Percentiles rank a stretch among this genome's conserved stretches.
These are phyloP conservation scores for Meganola albula DNA, from an alignment of 2,888 invertebrate species.

Conservation along the genomic window DNA sequence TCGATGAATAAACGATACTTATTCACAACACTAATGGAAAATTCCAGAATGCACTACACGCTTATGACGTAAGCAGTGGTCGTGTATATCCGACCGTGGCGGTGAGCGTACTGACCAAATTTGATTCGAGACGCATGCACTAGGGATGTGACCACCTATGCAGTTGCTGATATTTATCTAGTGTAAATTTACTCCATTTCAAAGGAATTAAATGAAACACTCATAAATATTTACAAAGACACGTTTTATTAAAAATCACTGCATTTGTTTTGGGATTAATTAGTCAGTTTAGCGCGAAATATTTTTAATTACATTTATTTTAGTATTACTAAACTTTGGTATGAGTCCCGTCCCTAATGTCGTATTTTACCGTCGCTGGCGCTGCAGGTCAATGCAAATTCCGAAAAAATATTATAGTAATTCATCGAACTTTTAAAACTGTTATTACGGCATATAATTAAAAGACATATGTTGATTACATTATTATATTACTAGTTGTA, in stretches of 20 bases:
- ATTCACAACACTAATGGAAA: slow-evolving; percentile 9
- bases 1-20: slow-evolving; percentile 1
- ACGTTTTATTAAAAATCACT: slow-evolving; percentile 8
- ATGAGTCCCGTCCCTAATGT: slow-evolving; percentile 6
- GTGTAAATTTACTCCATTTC: slow-evolving; percentile 9
- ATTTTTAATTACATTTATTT: slow-evolving; percentile 6
- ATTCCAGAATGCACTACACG: slow-evolving; percentile 8
- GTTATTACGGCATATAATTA: slow-evolving; percentile 12
- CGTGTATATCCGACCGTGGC: slow-evolving; percentile 10
- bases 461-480: slow-evolving; percentile 10
- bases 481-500: slow-evolving; percentile 8
- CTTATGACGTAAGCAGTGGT: slow-evolving; percentile 9
- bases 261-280: slow-evolving; percentile 9
- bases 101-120: slow-evolving; percentile 5
- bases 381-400: slow-evolving; percentile 8
- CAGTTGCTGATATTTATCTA: slow-evolving; percentile 5
- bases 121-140: slow-evolving; percentile 3
- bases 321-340: slow-evolving; percentile 6
- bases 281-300: slow-evolving; percentile 9
- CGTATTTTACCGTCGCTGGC: slow-evolving; percentile 6
- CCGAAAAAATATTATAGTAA: slow-evolving; percentile 7
- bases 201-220: slow-evolving; percentile 10
- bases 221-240: slow-evolving; percentile 9
- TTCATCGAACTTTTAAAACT: slow-evolving; percentile 8
- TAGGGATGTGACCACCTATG: slow-evolving; percentile 8